Conservation (phyloP, 2,797 vertebrate genomes). For the Ptychadena robeensis region DNA sequence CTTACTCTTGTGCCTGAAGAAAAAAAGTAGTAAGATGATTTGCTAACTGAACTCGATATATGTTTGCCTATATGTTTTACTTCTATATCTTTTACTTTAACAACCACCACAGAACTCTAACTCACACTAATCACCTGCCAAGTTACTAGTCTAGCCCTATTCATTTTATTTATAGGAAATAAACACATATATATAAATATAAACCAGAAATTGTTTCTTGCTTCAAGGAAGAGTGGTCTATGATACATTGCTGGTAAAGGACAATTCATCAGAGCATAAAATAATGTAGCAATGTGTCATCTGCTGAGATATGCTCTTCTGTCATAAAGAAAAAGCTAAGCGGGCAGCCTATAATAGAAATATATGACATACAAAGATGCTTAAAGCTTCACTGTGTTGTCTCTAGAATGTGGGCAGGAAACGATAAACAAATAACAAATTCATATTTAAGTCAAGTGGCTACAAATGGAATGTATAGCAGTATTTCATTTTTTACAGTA, state of each 20-base stretch:
- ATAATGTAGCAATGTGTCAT: slow-evolving; percentile 38
- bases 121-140: not conserved
- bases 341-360: slow-evolving; percentile 16
- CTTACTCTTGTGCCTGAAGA: too few species aligned
- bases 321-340: slow-evolving; percentile 10
- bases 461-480: slow-evolving; percentile 7
- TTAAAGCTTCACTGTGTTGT: slow-evolving; percentile 18
- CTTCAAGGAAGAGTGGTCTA: slow-evolving; percentile 34
- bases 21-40: too few species aligned
- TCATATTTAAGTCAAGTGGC: slow-evolving; percentile 40
- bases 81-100: too few species aligned
- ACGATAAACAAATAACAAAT: slow-evolving; percentile 37
- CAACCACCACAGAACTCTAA: too few species aligned
- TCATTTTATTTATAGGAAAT: not conserved
- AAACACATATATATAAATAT: not conserved
- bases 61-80: too few species aligned
- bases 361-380: slow-evolving; percentile 25
- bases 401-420: not conserved
- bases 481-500: slow-evolving; percentile 20
- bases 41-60: too few species aligned
- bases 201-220: slow-evolving; percentile 28
- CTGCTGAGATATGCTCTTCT: slow-evolving; percentile 14
- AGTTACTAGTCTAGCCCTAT: not conserved
- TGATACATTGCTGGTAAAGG: slow-evolving; percentile 32
- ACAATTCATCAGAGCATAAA: slow-evolving; percentile 37